phyloP scores from a whole-genome alignment of 2,888 invertebrate genomes.

The Peribatodes rhomboidaria region DNA sequence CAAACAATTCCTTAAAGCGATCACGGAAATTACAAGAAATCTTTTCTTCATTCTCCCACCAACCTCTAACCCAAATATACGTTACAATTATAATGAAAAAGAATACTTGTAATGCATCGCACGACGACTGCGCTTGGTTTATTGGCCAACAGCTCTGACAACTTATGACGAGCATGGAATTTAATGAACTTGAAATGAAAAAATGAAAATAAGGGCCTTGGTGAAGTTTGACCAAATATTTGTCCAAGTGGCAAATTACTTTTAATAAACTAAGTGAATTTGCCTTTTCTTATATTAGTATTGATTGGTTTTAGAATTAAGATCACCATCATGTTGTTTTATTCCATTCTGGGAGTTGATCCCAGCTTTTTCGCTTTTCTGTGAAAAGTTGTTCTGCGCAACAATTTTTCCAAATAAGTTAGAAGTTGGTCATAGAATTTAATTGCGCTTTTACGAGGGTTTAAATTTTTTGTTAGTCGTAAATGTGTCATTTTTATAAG shows the following conservation, averaged over 20 bases:
- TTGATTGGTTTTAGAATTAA: no score
- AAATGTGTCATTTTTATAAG: no score
- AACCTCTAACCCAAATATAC: slow-evolving; percentile 25
- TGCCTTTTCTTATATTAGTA: no score
- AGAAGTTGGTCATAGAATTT: no score
- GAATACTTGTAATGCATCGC: slow-evolving; percentile 26
- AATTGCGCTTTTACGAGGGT: no score
- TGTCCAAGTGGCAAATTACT: background rate
- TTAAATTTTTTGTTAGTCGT: no score
- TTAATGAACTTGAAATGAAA: slow-evolving; percentile 26
- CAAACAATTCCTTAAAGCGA: slow-evolving; percentile 6
- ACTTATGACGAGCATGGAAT: slow-evolving; percentile 34
- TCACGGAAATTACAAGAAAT: slow-evolving; percentile 25
- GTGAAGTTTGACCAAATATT: background rate
- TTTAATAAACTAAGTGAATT: background rate
- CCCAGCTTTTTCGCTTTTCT: no score
- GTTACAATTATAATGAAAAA: slow-evolving; percentile 32
- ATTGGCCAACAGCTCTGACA: slow-evolving; percentile 26
- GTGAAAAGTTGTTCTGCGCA: no score
- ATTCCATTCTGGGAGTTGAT: no score
- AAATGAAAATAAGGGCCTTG: slow-evolving; percentile 20
- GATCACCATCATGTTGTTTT: no score
- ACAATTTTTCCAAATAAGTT: no score
- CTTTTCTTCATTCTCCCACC: slow-evolving; percentile 22
- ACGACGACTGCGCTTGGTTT: slow-evolving; percentile 28